Evolutionary conservation across 2,888 invertebrate species (phyloP), one percentile per base, ranked within the genome.

Genomic region (Aspidiotus rigidus): DNA sequence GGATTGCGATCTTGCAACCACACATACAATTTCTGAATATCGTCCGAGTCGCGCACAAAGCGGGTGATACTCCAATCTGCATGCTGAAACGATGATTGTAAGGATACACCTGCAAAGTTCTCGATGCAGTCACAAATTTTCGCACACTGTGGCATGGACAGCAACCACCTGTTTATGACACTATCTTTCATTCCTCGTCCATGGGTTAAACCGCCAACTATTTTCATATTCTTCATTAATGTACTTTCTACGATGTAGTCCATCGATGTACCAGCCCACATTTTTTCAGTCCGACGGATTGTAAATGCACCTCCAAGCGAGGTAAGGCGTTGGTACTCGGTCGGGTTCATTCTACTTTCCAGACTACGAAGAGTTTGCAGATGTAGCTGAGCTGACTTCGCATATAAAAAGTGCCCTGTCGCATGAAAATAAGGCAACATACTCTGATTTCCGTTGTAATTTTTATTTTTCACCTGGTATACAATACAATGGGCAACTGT

Each of bases 1-100:
- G 49, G 49, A 44, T 44, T 44, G 49, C 49, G 49, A 44, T 44
- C 49, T 11, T 44, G 49, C 49, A 44, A 44, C 49, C 49, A 44
- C 49, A 44, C 49, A 44, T 44, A 44, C 49, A 44, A 44, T 44
- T 44, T 44, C 49, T 44, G 49, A 44, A 44, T 44, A 11, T 44
- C 49, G 49, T 44, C 9, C 11, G 49, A 44, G 49, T 44, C 49
- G 49, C 49, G 49, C 49, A 10, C 11, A 44, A 44, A 44, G 49
- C 49, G 49, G 49, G 49, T 44, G 49, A 44, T 44, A 8, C 49
- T 44, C 49, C 49, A 11, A 11, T 44, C 49, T 11, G 49, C 49
- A 44, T 44, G 49, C 49, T 44, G 49, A 11, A 10, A 44, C 11
- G 49, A 44, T 44, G 49, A 44, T 44, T 44, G 49, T 11, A 44